Percentiles rank a stretch among this genome's conserved stretches.
These are phyloP conservation scores for Plemyria rubiginata DNA, from an alignment of 2,888 invertebrate species.

Conservation along the genomic window DNA sequence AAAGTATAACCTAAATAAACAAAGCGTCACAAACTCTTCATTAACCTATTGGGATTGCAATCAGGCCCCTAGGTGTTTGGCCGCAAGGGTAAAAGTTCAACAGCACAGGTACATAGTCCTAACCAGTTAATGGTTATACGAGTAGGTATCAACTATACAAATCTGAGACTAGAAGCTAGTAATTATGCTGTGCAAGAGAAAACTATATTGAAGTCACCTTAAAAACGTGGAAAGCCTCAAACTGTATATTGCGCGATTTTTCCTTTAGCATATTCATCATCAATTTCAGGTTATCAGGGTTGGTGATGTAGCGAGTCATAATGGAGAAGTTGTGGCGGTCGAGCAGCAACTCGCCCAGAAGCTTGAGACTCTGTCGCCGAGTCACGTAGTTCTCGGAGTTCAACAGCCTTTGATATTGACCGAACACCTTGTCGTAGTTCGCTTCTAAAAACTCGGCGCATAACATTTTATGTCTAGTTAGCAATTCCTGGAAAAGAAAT, in stretches of 20 bases:
- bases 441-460: conserved; percentile 99
- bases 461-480: conserved; percentile 97
- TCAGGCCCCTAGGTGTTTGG: neutral
- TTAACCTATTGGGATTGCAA: no score
- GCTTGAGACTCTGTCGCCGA: conserved; percentile 98
- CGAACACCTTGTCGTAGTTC: conserved; percentile 99
- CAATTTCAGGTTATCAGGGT: conserved; percentile 99
- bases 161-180: no score
- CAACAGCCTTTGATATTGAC: conserved; percentile 97
- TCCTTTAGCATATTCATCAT: conserved; percentile 99
- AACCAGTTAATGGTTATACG: neutral
- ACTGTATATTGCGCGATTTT: conserved; percentile 99
- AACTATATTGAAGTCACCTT: conserved; percentile 88
- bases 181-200: neutral
- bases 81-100: neutral
- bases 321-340: conserved; percentile 99
- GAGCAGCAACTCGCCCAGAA: conserved; percentile 97
- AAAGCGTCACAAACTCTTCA: no score
- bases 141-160: no score
- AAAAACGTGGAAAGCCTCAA: conserved; percentile 99
- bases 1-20: no score
- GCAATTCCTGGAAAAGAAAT: conserved; percentile 89
- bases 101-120: neutral
- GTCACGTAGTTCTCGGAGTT: conserved; percentile 99
- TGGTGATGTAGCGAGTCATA: conserved; percentile 99